A percentile compares a stretch with the other conserved stretches of the same genome.
Evolutionary conservation across 1,140 invertebrate genomes (phyloP).

Genomic region (Plectus sambesii): DNA sequence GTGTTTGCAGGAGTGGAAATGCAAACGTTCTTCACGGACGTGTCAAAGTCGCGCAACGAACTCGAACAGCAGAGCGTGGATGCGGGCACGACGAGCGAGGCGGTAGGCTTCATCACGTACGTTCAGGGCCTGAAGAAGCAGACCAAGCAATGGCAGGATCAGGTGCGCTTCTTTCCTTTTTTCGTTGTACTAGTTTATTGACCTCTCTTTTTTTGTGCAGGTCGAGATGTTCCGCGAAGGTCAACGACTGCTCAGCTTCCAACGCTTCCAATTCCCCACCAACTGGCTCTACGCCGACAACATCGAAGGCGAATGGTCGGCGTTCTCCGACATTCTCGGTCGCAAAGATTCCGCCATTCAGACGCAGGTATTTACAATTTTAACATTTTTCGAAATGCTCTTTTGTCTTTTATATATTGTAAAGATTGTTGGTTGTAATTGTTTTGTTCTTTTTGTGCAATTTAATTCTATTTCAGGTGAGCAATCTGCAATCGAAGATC

Average conservation of each 20-base stretch:
- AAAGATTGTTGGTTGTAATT: neutral
- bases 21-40: constrained; percentile 76
- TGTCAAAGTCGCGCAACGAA: constrained; percentile 86
- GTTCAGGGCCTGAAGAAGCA: constrained; percentile 93
- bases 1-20: constrained; percentile 82
- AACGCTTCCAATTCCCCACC: constrained; percentile 91
- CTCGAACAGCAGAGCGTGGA: constrained; percentile 94
- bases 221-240: constrained; percentile 63
- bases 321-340: constrained; percentile 96
- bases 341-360: constrained; percentile 95
- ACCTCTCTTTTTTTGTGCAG: too few relatives aligned
- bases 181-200: neutral
- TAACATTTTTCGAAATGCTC: constrained; percentile 20
- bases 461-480: constrained; percentile 53
- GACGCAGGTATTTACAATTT: constrained; percentile 67
- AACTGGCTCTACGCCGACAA: constrained; percentile 97
- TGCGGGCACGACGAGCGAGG: constrained; percentile 83
- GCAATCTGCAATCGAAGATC: constrained; percentile 95
- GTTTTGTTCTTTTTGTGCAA: constrained; percentile 4
- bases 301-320: constrained; percentile 98
- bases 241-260: constrained; percentile 88
- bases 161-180: constrained; percentile 33
- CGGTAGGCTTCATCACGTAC: constrained; percentile 94
- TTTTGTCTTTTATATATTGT: constrained; percentile 1
- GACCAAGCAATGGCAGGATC: constrained; percentile 65